Base-by-base conservation (phyloP, 2,888 invertebrate genomes). In the Aquatica leii region DNA sequence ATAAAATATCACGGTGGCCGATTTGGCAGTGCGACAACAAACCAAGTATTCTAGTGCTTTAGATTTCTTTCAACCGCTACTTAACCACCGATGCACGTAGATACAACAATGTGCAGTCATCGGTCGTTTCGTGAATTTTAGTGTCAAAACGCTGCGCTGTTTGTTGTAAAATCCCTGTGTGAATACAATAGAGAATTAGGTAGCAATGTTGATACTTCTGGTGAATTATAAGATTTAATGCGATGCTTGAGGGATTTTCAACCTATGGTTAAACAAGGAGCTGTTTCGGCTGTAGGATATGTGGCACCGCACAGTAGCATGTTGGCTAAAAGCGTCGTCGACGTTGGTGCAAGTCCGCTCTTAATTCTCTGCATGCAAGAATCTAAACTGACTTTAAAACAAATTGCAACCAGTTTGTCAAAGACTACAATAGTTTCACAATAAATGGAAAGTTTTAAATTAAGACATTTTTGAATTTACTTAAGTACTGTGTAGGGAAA, bases 161-260 rank as follows among this genome's bases (percentile, higher is more conserved):
- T 90, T 80, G 86, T 92, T 17, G 77, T 93, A 70, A 84, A 92
- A 72, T 87, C 92, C 0, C 86, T 94, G 43, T 89, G 91, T 53
- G 93, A 90, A 77, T 92, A 93, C 76, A 90, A 90, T 52, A 86
- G 90, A 59, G 88, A 90, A 73, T 82, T 91, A 71, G 90, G 93
- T 2, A 83, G 86, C 61, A 83, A 86, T n/a, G 85, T 92, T 24
- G 86, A 92, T 6, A 85, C 89, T 66, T 81, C 82, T 14, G 91
- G 91, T 2, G 93, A 90, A 0, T 81, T 94, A 46, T 89, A 90
- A 69, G 88, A 90, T 17, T 86, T 93, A 65, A 86, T 92, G 1
- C 82, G 86, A 9, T 92, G 92, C 74, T 82, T 94, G 65, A 92
- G 93, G 80, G 93, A 93, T 78, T 93, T 93, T 78, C 93, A 94